phyloP scores from a whole-genome alignment of 2,888 invertebrate species.

The Tenthredo amoena region DNA sequence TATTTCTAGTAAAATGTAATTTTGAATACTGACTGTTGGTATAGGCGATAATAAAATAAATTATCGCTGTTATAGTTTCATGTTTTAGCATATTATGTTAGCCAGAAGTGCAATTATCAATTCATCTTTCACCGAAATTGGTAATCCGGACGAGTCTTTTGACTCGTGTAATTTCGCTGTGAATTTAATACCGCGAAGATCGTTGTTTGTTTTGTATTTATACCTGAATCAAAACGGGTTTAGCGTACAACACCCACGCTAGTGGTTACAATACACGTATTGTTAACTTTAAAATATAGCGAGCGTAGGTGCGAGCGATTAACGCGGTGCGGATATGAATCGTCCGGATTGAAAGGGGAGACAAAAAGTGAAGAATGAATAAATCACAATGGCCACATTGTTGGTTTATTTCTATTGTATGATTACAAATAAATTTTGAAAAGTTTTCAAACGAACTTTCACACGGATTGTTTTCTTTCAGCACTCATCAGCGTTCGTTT shows the following conservation, averaged over 20 bases:
- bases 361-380: neutral
- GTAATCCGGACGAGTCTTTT: neutral
- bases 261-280: neutral
- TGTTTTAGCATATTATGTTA: neutral
- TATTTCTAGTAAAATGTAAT: neutral
- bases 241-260: neutral
- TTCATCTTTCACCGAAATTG: neutral
- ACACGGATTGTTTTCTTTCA: neutral
- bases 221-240: neutral
- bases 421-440: neutral
- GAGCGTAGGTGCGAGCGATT: conserved; percentile 13
- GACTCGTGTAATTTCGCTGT: neutral
- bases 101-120: neutral
- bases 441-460: neutral
- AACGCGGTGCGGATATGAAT: conserved; percentile 8
- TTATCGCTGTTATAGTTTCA: neutral
- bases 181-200: neutral
- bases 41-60: neutral
- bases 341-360: neutral
- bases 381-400: neutral
- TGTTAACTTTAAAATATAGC: neutral
- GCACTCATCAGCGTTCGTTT: conserved; percentile 44
- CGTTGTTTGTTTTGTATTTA: neutral
- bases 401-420: neutral
- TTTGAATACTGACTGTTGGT: neutral